Base-by-base conservation (phyloP, 2,797 vertebrate genomes). In the Acipenser oxyrinchus region DNA sequence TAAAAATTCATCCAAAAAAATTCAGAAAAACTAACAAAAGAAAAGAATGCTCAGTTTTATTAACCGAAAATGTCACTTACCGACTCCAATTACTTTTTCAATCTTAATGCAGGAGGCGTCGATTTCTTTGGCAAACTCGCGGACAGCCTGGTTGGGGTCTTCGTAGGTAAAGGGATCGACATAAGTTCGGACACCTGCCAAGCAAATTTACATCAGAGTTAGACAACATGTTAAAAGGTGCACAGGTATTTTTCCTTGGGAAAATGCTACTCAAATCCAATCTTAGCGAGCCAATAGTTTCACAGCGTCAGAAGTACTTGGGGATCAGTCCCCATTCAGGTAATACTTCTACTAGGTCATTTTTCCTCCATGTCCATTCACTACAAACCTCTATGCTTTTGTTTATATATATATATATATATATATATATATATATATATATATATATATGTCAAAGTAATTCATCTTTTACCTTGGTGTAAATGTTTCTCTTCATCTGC, bases 101-200 rank as follows among this genome's bases (percentile, higher is more conserved):
- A 99, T 99, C 85, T 98, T 98, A 81, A 99, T 97, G 70, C 94
- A 98, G 68, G 96, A 98, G 8, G 96, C 95, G 51, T 98, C 96
- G 0, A 99, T 98, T 89, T 99, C 96, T 84, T 98, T 98, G 83
- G 96, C 96, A 69, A 99, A 99, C 88, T 98, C 95, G 1, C 93
- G 89, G 73, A 99, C 95, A 37, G 96, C 96, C 80, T 98, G 95
- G 84, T 99, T 98, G 10, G 96, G 96, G 82, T 99, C 96, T 81
- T 99, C 96, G 0, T 99, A 98, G 2, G 96, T 99, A 73, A 97
- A 98, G 64, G 96, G 96, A 79, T 99, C 96, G 52, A 99, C 94
- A 2, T 99, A 99, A 63, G 95, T 97, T 84, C 94, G 94, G 72
- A 97, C 95, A 81, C 95, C 96, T 99, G 80, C 70, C 52, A 60